These are phyloP conservation scores for Danaus melanippus DNA, from an alignment of 1,140 invertebrate species.

Conservation along the genomic window DNA sequence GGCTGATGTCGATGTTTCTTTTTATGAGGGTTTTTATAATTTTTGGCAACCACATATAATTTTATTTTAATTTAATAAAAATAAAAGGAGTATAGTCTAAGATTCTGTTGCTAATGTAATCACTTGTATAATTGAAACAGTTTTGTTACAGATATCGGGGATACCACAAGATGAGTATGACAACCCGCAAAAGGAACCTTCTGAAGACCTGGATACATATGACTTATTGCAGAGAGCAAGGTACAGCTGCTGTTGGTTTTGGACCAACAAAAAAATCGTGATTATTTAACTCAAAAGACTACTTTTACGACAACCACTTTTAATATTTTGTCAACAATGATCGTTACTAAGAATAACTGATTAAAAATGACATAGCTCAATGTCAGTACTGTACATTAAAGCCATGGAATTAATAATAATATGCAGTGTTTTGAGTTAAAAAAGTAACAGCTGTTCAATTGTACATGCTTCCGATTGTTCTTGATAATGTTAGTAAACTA, in stretches of 20 bases:
- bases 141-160: slow-evolving; percentile 35
- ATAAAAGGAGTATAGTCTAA: too few species aligned
- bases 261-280: too few species aligned
- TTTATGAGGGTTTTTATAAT: slow-evolving; percentile 39
- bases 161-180: slow-evolving; percentile 52
- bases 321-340: neutral
- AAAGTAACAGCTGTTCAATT: too few species aligned
- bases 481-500: too few species aligned
- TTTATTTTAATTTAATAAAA: slow-evolving; percentile 17
- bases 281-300: too few species aligned
- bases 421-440: neutral
- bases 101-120: neutral
- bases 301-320: neutral
- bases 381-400: too few species aligned
- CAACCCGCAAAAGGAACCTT: slow-evolving; percentile 31
- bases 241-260: slow-evolving; percentile 19
- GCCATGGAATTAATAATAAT: too few species aligned
- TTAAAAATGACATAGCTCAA: too few species aligned
- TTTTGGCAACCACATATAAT: too few species aligned
- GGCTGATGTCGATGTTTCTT: slow-evolving; percentile 83
- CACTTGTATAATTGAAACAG: neutral
- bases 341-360: neutral
- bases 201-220: slow-evolving; percentile 47
- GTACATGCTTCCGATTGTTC: too few species aligned
- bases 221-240: slow-evolving; percentile 52